Evolutionary conservation across 2,888 invertebrate species (phyloP), one percentile per base, ranked within the genome.

Genomic region (Drosophila sordidula): DNA sequence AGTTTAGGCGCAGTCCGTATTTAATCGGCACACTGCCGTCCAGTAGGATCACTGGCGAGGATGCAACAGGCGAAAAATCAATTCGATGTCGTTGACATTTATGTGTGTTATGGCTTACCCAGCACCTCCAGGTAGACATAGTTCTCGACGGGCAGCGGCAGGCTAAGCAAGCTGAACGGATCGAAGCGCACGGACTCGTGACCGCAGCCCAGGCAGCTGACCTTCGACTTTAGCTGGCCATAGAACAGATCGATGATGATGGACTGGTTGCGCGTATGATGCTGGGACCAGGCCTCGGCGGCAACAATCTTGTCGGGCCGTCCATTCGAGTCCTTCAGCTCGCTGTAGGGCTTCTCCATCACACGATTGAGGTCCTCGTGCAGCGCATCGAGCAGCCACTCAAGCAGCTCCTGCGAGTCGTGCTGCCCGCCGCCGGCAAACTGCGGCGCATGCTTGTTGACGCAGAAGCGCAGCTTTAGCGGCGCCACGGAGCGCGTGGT

Each of bases 341-440:
- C 95, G 4, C 95, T 93, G 88, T 96, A 96, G 0, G 96, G 95
- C 83, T 95, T 95, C 52, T 92, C 92, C 75, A 94, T 94, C 0
- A 97, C 97, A 11, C 97, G 93, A 93, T 98, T 98, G 74, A 98
- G 94, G 92, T 98, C 98, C 93, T 98, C 98, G 92, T 98, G 98
- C 78, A 98, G 93, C 51, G 97, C 96, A 93, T 98, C 98, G 83
- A 98, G 93, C 75, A 98, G 93, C 95, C 98, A 98, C 54, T 97
- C 97, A 34, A 98, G 94, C 78, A 98, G 93, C 93, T 98, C 98
- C 82, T 97, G 98, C 55, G 97, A 97, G 93, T 98, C 98, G 93
- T 98, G 98, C 93, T 98, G 98, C 11, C 97, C 97, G 78, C 97
- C 97, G 70, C 97, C 97, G 75, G 95, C 95, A 91, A 98, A 96